phyloP scores from a whole-genome alignment of 1,140 invertebrate species.

The Trachymyrmex septentrionalis region DNA sequence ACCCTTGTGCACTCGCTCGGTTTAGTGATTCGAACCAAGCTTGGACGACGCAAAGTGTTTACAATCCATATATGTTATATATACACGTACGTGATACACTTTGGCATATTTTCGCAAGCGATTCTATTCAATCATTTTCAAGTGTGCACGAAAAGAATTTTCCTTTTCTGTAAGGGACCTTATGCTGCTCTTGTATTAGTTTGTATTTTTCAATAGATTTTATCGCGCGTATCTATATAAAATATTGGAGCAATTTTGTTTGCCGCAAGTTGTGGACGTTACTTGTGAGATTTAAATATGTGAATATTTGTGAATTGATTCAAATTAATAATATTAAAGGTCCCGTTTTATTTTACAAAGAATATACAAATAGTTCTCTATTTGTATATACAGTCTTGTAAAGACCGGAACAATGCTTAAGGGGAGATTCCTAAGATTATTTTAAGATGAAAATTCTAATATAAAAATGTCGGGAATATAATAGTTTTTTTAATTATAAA shows the following conservation, averaged over 20 bases:
- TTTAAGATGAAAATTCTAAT: no score
- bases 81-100: slow-evolving; percentile 1
- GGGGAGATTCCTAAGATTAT: no score
- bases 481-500: no score
- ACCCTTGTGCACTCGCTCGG: slow-evolving; percentile 5
- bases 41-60: slow-evolving; percentile 41
- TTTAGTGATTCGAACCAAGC: slow-evolving; percentile 14
- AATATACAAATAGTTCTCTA: background rate
- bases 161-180: background rate
- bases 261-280: background rate
- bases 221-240: no score
- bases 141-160: slow-evolving; percentile 22
- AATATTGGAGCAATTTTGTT: background rate
- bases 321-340: slow-evolving; percentile 5
- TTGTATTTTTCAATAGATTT: slow-evolving; percentile 44
- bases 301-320: background rate
- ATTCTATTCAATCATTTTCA: slow-evolving; percentile 49
- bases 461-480: no score
- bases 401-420: no score
- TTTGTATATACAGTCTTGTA: background rate
- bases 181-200: background rate
- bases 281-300: slow-evolving; percentile 17
- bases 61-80: background rate
- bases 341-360: background rate
- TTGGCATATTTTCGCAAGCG: slow-evolving; percentile 42